Conservation (phyloP, 2,888 invertebrate genomes). For the Polyploca ridens region DNA sequence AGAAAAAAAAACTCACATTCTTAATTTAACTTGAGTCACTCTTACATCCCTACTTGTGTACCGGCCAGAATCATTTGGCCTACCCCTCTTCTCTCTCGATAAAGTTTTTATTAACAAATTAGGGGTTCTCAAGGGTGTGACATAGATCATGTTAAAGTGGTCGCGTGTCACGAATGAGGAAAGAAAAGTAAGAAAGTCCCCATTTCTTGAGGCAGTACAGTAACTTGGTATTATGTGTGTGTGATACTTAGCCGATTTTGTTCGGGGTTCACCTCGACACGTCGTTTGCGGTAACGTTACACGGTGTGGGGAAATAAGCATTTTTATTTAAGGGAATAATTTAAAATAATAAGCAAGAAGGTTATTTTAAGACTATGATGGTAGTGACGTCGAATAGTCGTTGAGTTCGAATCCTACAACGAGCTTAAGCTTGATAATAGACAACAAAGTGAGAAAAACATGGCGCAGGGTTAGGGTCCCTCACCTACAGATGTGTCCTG, state of each 20-base stretch:
- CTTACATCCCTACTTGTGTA: conserved; percentile 75
- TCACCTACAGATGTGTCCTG: too few species aligned
- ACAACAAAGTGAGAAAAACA: too few species aligned
- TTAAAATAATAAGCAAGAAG: conserved; percentile 22
- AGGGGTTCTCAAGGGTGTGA: conserved; percentile 29
- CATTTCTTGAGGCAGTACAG: conserved; percentile 71
- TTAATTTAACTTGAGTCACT: conserved; percentile 85
- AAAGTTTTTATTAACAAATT: conserved; percentile 15
- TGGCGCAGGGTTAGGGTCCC: too few species aligned
- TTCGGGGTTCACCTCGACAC: conserved; percentile 73
- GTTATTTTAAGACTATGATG: conserved; percentile 30
- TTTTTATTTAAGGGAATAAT: conserved; percentile 41
- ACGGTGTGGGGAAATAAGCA: conserved; percentile 51
- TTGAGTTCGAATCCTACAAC: too few species aligned
- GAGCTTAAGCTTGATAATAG: too few species aligned
- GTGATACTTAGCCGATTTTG: conserved; percentile 68
- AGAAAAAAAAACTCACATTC: conserved; percentile 75
- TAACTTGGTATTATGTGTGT: conserved; percentile 62
- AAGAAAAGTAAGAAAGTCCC: conserved; percentile 70
- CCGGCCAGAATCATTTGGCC: conserved; percentile 45
- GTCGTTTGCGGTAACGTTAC: conserved; percentile 73
- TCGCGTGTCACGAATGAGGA: conserved; percentile 66
- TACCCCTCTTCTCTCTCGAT: conserved; percentile 23
- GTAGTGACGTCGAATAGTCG: too few species aligned
- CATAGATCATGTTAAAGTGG: conserved; percentile 56